A percentile compares a stretch with the other conserved stretches of the same genome.
These are phyloP conservation scores for Ophioninae sp. DNA, from an alignment of 2,888 invertebrate species.

Conservation along the genomic window DNA sequence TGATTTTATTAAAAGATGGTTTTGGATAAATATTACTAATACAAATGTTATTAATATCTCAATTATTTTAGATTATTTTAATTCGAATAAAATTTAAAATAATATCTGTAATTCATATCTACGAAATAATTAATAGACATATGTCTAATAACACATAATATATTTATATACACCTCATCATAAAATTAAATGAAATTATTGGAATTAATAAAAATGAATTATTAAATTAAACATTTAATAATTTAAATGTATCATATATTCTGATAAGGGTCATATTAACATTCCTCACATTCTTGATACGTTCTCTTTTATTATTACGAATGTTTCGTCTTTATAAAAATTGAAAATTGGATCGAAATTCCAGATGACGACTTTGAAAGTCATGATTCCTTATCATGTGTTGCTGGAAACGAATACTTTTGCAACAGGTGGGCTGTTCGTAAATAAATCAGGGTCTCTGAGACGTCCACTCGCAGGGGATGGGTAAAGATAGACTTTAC, in stretches of 20 bases:
- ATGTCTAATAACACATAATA: too few species aligned
- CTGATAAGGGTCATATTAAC: neutral
- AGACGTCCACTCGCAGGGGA: neutral
- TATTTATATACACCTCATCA: too few species aligned
- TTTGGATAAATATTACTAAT: neutral
- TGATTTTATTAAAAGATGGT: neutral
- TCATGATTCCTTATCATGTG: neutral
- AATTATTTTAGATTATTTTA: too few species aligned
- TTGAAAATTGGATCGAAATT: neutral
- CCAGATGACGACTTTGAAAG: too few species aligned
- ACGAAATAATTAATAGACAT: too few species aligned
- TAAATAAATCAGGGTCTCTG: neutral
- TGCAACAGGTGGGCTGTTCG: neutral
- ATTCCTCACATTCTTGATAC: neutral
- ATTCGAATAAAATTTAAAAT: too few species aligned
- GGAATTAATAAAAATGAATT: neutral
- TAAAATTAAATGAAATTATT: too few species aligned
- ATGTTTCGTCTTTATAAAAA: neutral
- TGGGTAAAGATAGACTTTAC: neutral
- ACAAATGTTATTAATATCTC: too few species aligned
- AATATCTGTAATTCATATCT: too few species aligned
- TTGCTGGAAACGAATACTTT: neutral
- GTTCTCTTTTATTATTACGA: neutral
- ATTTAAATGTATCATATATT: neutral
- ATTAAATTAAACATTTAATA: neutral